phyloP scores from a whole-genome alignment of 2,888 invertebrate genomes.

The Heliconius cydno region DNA sequence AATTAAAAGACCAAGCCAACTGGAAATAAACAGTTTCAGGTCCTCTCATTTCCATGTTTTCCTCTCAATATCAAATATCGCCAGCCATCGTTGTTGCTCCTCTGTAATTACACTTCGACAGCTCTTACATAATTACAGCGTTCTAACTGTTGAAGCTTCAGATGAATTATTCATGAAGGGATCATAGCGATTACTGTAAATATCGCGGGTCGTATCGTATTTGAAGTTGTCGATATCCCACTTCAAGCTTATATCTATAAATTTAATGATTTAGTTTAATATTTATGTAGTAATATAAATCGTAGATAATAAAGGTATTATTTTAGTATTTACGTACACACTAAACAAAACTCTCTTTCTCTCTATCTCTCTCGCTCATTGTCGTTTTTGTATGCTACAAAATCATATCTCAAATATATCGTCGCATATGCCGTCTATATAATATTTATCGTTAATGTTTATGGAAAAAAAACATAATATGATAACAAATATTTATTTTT shows the following conservation, averaged over 20 bases:
- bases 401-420: neutral
- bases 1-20: conserved; percentile 10
- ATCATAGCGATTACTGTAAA: conserved; percentile 65
- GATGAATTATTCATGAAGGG: conserved; percentile 71
- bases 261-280: conserved; percentile 2
- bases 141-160: conserved; percentile 60
- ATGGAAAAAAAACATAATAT: too few relatives aligned
- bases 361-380: neutral
- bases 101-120: conserved; percentile 66
- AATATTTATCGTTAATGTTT: too few relatives aligned
- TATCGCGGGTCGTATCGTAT: conserved; percentile 59
- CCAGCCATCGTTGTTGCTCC: conserved; percentile 51
- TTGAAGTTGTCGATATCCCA: conserved; percentile 40
- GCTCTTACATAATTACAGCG: conserved; percentile 63
- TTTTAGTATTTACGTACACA: neutral
- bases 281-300: neutral
- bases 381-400: neutral
- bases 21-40: conserved; percentile 31
- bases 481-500: too few relatives aligned
- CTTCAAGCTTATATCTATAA: conserved; percentile 12
- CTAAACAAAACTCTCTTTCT: neutral
- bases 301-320: neutral
- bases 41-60: conserved; percentile 74
- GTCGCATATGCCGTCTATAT: too few relatives aligned
- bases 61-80: conserved; percentile 71